A percentile compares a stretch with the other conserved stretches of the same genome.
Conservation (phyloP, 2,797 vertebrate genomes). For the Oophaga sylvatica region DNA sequence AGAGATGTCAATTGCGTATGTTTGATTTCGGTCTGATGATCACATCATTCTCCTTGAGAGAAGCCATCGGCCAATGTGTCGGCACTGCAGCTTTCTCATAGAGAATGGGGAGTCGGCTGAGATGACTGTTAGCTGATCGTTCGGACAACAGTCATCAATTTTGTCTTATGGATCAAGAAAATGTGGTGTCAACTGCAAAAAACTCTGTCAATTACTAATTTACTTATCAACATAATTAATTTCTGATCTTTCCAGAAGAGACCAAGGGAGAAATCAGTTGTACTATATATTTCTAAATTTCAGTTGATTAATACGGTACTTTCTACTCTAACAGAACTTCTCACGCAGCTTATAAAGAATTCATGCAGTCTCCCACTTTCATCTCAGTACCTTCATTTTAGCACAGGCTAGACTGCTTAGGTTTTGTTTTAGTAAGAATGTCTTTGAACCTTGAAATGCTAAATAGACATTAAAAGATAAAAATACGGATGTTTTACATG, state of each 20-base stretch:
- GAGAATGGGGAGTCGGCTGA: too few relatives aligned
- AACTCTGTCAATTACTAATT: background rate
- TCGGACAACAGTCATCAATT: too few relatives aligned
- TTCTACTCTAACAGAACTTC: conserved; percentile 46
- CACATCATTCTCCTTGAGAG: too few relatives aligned
- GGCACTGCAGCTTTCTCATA: too few relatives aligned
- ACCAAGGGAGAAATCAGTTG: background rate
- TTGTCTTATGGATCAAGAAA: too few relatives aligned
- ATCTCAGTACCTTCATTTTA: conserved; percentile 40
- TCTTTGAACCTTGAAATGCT: conserved; percentile 58
- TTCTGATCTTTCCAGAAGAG: background rate
- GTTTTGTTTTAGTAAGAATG: conserved; percentile 46
- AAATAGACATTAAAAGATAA: conserved; percentile 49
- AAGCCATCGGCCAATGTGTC: too few relatives aligned
- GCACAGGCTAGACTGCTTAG: conserved; percentile 39
- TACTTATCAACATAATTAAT: background rate
- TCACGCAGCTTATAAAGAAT: conserved; percentile 53
- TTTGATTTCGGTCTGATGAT: too few relatives aligned
- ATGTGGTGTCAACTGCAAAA: too few relatives aligned
- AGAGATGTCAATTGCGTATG: too few relatives aligned
- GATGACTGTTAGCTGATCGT: too few relatives aligned
- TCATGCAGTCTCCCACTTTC: conserved; percentile 46
- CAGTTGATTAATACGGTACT: conserved; percentile 37
- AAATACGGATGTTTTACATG: conserved; percentile 47
- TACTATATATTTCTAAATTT: conserved; percentile 30